Evolutionary conservation across 2,797 vertebrate genomes (phyloP).

Genomic region (Halcyon leucocephala): DNA sequence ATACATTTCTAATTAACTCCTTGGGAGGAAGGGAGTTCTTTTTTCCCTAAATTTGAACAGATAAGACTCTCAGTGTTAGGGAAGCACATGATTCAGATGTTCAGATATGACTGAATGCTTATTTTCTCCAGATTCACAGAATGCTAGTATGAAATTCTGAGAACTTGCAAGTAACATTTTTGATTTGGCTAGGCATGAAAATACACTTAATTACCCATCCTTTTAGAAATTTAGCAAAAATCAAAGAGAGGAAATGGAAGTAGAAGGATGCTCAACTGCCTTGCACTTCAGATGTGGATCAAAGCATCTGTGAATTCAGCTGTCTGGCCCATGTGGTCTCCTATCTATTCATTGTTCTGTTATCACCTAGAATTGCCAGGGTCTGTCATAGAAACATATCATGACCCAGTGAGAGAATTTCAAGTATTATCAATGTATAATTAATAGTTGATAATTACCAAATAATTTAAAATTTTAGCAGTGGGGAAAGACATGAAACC

Average conservation of each 20-base stretch:
- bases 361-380: neutral
- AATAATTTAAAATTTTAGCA: neutral
- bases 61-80: neutral
- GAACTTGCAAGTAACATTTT: neutral
- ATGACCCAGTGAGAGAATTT: neutral
- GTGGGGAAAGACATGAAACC: neutral
- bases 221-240: neutral
- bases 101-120: neutral
- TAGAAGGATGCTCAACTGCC: neutral
- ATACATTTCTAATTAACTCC: neutral
- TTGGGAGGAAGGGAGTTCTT: neutral
- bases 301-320: neutral
- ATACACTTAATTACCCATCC: neutral
- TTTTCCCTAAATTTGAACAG: neutral
- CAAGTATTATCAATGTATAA: neutral
- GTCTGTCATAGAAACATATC: neutral
- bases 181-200: neutral
- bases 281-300: neutral
- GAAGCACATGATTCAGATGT: neutral
- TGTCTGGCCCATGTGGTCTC: neutral
- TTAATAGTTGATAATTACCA: neutral
- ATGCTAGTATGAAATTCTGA: neutral
- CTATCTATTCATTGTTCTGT: neutral
- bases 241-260: neutral
- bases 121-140: neutral